Evolutionary conservation across 2,888 invertebrate genomes (phyloP), one percentile per base, ranked within the genome.

Genomic region (Hyposoter dolosus): DNA sequence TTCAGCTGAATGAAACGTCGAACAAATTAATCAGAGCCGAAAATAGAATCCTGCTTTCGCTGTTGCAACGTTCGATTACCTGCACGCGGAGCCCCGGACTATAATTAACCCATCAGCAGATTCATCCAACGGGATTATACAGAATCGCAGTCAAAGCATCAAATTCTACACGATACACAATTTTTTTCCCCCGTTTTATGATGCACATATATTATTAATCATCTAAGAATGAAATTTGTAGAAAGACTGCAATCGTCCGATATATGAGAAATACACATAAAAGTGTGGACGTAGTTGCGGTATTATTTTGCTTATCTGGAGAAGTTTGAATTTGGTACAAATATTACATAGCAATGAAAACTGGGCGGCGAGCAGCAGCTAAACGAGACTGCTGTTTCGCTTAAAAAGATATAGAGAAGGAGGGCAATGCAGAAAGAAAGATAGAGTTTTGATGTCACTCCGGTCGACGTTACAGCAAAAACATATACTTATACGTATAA

Each of bases 11-110:
- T 53, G 28, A 65, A 43, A 50, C 78, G 56, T 60, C 53, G 68
- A 69, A 75, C 83, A 81, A 85, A 85, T 87, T 81, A 85, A 87
- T 87, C 83, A 63, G 28, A 84, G 32, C 17, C n/a, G 10, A 68
- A 68, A 68, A 78, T 78, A 15, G 56, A 71, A 72, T 40, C 65
- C n/a, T 40, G 7, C 10, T 72, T 56, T 32, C n/a, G 19, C 65
- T 32, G 65, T 17, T 50, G 65, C 47, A 65, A 28, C 32, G 15
- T 19, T 71, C 28, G 69, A 47, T 69, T 23, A 17, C 28, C 19
- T 10, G 15, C 65, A 66, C 66, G 50, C 71, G 47, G n/a, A 28
- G 9, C 28, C 45, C 28, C 28, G 19, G 35, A 45, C 45, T 45
- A 15, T 60, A 60, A 60, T 60, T 60, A 60, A 15, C 15, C 60